phyloP scores from a whole-genome alignment of 2,797 vertebrate genomes.

The Austrolebias charrua region DNA sequence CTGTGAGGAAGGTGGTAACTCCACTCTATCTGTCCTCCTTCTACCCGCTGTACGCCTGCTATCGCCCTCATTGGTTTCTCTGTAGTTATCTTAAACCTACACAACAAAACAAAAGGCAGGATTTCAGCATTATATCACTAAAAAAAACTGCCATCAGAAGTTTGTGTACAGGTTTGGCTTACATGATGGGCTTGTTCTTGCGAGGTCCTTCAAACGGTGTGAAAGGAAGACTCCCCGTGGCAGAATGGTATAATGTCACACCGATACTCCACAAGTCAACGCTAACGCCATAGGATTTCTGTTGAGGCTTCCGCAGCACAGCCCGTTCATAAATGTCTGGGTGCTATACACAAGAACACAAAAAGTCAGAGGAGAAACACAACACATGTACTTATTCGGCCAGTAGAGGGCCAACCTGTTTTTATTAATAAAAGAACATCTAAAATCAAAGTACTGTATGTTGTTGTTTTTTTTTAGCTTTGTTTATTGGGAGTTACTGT shows the following conservation, averaged over 20 bases:
- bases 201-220: constrained; percentile 89
- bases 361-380: constrained; percentile 4
- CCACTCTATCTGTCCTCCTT: constrained; percentile 89
- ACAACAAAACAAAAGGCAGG: constrained; percentile 19
- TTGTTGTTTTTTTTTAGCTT: too few relatives aligned
- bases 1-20: constrained; percentile 84
- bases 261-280: constrained; percentile 98
- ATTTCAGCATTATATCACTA: not conserved
- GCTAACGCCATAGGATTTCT: constrained; percentile 86
- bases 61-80: constrained; percentile 89
- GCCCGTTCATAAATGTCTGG: constrained; percentile 93
- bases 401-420: too few relatives aligned
- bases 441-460: too few relatives aligned
- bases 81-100: constrained; percentile 85
- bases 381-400: not conserved
- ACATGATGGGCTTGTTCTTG: constrained; percentile 93
- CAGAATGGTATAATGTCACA: constrained; percentile 92
- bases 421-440: too few relatives aligned
- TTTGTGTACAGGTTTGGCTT: constrained; percentile 24
- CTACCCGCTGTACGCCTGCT: constrained; percentile 82
- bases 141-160: not conserved
- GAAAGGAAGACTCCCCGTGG: constrained; percentile 90
- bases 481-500: too few relatives aligned
- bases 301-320: constrained; percentile 86
- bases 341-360: constrained; percentile 76